These are phyloP conservation scores for Apis dorsata DNA, from an alignment of 1,140 invertebrate genomes.

Conservation along the genomic window DNA sequence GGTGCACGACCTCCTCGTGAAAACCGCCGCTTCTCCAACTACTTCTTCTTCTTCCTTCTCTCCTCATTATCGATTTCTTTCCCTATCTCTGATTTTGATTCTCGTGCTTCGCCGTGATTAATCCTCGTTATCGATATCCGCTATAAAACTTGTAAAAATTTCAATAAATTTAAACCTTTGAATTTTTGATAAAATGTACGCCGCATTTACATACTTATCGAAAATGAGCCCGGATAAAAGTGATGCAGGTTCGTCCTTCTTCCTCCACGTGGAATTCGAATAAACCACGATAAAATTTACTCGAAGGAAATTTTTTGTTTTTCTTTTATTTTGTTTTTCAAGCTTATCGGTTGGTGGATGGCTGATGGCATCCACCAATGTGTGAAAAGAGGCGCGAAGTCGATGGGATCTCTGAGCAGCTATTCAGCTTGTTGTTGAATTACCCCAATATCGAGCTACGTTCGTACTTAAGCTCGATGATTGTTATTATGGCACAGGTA, in stretches of 20 bases:
- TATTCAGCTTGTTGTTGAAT: conserved; percentile 43
- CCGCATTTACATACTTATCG: too few relatives aligned
- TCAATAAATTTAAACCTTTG: too few relatives aligned
- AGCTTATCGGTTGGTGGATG: too few relatives aligned
- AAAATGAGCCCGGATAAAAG: too few relatives aligned
- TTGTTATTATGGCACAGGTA: conserved; percentile 39
- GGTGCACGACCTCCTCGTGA: conserved; percentile 75
- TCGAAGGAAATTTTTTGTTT: too few relatives aligned
- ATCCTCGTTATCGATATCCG: too few relatives aligned
- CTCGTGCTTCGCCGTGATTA: not conserved
- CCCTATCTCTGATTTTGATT: conserved; percentile 25
- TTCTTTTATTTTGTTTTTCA: too few relatives aligned
- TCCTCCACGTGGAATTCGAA: too few relatives aligned
- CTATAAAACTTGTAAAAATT: too few relatives aligned
- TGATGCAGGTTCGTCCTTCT: too few relatives aligned
- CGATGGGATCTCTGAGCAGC: not conserved
- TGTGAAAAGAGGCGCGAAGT: conserved; percentile 9
- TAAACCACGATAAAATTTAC: too few relatives aligned
- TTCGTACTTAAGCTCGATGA: conserved; percentile 15
- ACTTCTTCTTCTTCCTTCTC: conserved; percentile 30
- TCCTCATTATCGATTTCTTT: conserved; percentile 35
- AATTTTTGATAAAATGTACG: too few relatives aligned
- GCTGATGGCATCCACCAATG: not conserved
- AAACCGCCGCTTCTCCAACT: conserved; percentile 55
- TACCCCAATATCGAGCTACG: conserved; percentile 26